These are phyloP conservation scores for Nannoperca australis DNA, from an alignment of 2,797 vertebrate species.

Conservation along the genomic window DNA sequence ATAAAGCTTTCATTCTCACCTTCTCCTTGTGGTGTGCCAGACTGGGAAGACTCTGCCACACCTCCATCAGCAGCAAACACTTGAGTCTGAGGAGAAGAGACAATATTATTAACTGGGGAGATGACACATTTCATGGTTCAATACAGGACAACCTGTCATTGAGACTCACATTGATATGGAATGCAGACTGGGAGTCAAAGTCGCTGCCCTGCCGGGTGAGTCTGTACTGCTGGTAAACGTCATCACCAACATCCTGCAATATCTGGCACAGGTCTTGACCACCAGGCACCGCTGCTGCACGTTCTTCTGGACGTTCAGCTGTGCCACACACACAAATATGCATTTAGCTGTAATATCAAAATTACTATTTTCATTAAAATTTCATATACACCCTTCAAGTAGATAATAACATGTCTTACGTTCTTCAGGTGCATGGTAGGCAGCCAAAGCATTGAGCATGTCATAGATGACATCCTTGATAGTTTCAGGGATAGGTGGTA, in stretches of 20 bases:
- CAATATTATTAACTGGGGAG: constrained; percentile 24
- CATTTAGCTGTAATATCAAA: constrained; percentile 8
- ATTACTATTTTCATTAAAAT: background rate
- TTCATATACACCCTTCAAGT: background rate
- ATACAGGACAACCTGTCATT: background rate
- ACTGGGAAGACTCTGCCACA: constrained; percentile 90
- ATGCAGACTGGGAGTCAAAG: constrained; percentile 93
- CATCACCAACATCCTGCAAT: constrained; percentile 94
- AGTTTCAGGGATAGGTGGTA: constrained; percentile 94
- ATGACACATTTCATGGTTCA: constrained; percentile 6
- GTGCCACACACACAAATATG: constrained; percentile 28
- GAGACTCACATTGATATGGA: constrained; percentile 92
- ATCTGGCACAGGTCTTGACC: constrained; percentile 94
- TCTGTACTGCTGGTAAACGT: constrained; percentile 95
- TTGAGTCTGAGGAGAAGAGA: constrained; percentile 85
- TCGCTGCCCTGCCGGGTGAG: constrained; percentile 94
- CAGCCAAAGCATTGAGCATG: constrained; percentile 96
- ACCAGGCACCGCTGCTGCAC: constrained; percentile 80
- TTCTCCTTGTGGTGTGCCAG: constrained; percentile 93
- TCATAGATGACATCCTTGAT: constrained; percentile 97
- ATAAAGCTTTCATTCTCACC: constrained; percentile 76
- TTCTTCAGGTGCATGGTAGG: constrained; percentile 95
- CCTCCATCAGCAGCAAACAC: constrained; percentile 93
- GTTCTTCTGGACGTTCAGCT: constrained; percentile 91
- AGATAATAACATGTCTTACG: constrained; percentile 78